A percentile compares a stretch with the other conserved stretches of the same genome.
Evolutionary conservation across 2,113 vertebrate genomes (phyloP).

Genomic region (Hucho hucho): DNA sequence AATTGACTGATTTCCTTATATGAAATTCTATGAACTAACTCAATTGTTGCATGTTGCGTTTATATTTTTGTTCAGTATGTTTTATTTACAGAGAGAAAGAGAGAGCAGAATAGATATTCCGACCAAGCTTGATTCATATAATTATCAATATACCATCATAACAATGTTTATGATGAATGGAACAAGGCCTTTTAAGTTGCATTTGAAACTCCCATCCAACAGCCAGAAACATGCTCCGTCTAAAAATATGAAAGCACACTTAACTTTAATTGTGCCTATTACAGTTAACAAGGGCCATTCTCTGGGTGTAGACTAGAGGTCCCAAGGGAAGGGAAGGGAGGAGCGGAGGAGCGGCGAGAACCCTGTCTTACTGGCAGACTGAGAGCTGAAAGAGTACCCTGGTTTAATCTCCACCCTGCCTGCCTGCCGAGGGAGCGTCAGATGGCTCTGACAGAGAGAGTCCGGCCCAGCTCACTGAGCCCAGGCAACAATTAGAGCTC

Average conservation of each 20-base stretch:
- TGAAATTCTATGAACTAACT: too few species aligned
- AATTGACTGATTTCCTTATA: too few species aligned
- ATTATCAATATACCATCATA: neutral
- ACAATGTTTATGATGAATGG: neutral
- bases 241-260: conserved; percentile 18
- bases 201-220: neutral
- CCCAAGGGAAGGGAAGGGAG: conserved; percentile 3
- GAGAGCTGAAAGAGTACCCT: conserved; percentile 30
- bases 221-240: neutral
- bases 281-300: conserved; percentile 12
- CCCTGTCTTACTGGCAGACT: too few species aligned
- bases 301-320: conserved; percentile 16
- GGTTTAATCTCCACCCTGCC: conserved; percentile 61
- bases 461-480: conserved; percentile 53
- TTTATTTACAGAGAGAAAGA: too few species aligned
- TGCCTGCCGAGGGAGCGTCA: conserved; percentile 37
- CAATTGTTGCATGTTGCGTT: too few species aligned
- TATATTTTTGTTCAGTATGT: neutral
- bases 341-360: neutral
- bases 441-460: conserved; percentile 63
- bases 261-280: conserved; percentile 7
- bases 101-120: neutral
- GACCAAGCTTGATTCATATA: neutral
- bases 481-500: conserved; percentile 55
- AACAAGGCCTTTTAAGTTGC: conserved; percentile 4